Evolutionary conservation across 2,888 invertebrate genomes (phyloP), one percentile per base, ranked within the genome.

Genomic region (Masnerella sp.): DNA sequence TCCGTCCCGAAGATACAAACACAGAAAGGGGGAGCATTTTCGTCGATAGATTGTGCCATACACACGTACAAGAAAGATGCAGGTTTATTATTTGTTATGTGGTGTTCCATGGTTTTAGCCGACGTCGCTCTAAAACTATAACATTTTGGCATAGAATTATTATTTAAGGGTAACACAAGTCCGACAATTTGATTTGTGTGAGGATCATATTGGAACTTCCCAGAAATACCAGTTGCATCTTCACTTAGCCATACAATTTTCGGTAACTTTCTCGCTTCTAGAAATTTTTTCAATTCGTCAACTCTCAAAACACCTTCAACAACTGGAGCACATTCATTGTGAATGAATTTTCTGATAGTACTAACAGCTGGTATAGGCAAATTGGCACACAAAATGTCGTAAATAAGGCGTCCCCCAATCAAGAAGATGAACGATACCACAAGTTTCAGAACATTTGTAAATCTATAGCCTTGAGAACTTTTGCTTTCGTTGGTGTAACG

Each of bases 1-100:
- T 79, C 78, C 4, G 79, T 79, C 5, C 78, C 79, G 49, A 70
- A 80, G 15, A 80, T 17, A 36, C 61, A 68, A 5, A 80, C 45
- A 61, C 80, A 80, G 75, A 78, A 81, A 11, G 72, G 38, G 12
- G 78, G 75, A 12, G 76, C 67, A 52, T 72, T 54, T 5, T 73
- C 22, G 32, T 52, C 52, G 8, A 74, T 20, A 12, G 78, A 34
- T 70, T 80, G 79, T 17, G 76, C 79, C 58, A 79, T 80, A 8
- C 78, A 64, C 7, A 72, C 69, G 52, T 79, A 78, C 1, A 75
- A 68, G 32, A 61, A 77, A 28, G 64, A 64, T 8, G 77, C 69
- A 20, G 68, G 12, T 12, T 18, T 65, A n/a, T 54, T 74, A 17
- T 62, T 61, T 9, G 67, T 49, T 15, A 78, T 77, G 42, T 51